phyloP scores from a whole-genome alignment of 2,888 invertebrate genomes.

The Chrysolina americana region DNA sequence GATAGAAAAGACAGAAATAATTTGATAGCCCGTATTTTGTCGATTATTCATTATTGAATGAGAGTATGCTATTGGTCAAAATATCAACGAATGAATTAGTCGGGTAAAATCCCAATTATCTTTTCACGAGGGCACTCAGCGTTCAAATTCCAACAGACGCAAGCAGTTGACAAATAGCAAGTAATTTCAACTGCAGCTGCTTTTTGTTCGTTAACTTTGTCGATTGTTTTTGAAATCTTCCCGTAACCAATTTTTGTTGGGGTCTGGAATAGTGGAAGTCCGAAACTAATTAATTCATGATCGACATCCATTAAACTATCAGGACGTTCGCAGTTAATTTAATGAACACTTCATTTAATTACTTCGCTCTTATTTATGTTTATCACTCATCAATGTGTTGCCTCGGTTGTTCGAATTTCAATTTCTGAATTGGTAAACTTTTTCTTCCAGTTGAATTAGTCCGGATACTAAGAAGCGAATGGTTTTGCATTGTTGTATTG shows the following conservation, averaged over 20 bases:
- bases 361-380: conserved; percentile 24
- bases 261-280: conserved; percentile 18
- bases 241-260: conserved; percentile 23
- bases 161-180: not conserved
- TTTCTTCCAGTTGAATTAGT: not conserved
- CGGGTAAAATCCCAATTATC: not conserved
- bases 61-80: no score
- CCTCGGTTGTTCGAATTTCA: not conserved
- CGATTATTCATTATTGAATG: no score
- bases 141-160: not conserved
- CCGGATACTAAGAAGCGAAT: not conserved
- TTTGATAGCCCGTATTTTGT: no score
- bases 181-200: not conserved
- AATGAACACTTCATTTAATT: conserved; percentile 32
- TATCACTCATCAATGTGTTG: conserved; percentile 19
- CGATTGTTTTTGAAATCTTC: conserved; percentile 23
- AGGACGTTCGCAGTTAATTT: conserved; percentile 27
- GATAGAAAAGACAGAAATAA: no score
- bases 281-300: conserved; percentile 32
- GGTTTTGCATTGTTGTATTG: not conserved
- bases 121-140: not conserved
- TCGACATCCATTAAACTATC: conserved; percentile 31
- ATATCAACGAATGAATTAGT: no score
- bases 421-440: conserved; percentile 14
- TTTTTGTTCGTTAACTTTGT: conserved; percentile 11